Evolutionary conservation across 2,888 invertebrate species (phyloP).

Genomic region (Mesochorus sp.): DNA sequence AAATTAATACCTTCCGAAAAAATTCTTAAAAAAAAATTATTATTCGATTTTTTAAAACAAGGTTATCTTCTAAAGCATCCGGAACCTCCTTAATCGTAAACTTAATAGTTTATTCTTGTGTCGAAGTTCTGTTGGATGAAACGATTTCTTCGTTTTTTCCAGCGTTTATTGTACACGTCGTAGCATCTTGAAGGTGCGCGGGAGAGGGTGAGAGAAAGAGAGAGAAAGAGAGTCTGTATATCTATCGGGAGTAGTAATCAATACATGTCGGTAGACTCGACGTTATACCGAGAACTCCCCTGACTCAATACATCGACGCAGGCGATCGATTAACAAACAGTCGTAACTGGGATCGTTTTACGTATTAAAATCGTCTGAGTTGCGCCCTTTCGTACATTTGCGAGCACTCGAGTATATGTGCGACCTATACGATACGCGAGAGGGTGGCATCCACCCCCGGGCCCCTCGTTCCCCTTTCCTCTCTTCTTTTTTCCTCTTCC

Average conservation of each 20-base stretch:
- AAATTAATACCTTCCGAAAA: too few relatives aligned
- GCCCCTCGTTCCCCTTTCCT: constrained; percentile 62
- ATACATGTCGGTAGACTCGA: constrained; percentile 72
- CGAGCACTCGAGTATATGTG: background rate
- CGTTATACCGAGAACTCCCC: constrained; percentile 3
- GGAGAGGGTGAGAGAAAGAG: too few relatives aligned
- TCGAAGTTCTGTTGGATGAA: constrained; percentile 59
- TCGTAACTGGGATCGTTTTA: background rate
- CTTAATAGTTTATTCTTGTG: background rate
- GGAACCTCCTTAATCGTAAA: background rate
- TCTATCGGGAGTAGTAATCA: constrained; percentile 70
- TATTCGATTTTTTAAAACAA: too few relatives aligned
- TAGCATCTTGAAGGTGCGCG: constrained; percentile 55
- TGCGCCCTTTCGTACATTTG: background rate
- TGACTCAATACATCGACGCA: background rate
- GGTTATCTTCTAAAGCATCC: too few relatives aligned
- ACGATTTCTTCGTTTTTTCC: constrained; percentile 45
- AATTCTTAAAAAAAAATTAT: too few relatives aligned
- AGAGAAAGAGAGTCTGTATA: constrained; percentile 35
- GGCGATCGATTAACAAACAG: background rate
- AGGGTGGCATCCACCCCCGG: constrained; percentile 35
- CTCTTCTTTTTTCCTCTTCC: constrained; percentile 25
- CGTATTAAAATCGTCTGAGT: background rate
- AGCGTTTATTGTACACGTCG: constrained; percentile 24
- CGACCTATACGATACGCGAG: constrained; percentile 27